Conservation (phyloP, 2,113 vertebrate species). For the Perca flavescens region DNA sequence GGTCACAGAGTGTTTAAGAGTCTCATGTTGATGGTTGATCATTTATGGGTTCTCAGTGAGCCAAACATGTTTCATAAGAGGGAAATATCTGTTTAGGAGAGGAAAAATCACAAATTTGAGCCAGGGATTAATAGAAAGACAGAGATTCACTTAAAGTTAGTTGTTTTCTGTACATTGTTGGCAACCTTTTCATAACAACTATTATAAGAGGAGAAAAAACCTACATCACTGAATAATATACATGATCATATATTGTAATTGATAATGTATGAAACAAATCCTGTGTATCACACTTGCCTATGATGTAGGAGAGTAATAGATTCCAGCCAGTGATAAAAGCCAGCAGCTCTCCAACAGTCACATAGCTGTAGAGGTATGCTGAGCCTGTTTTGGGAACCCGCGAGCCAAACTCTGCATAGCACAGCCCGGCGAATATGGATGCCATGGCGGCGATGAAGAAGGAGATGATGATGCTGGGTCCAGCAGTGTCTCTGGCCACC, state of each 20-base stretch:
- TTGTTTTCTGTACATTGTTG: not conserved
- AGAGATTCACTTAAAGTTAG: not conserved
- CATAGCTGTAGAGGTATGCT: constrained; percentile 91
- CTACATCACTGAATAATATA: not conserved
- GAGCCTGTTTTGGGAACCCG: constrained; percentile 89
- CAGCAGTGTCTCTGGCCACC: constrained; percentile 85
- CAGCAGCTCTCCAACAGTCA: constrained; percentile 89
- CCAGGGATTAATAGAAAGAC: not conserved
- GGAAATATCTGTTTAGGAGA: not conserved
- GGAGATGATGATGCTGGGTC: constrained; percentile 89
- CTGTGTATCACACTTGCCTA: constrained; percentile 78
- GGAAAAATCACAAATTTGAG: not conserved
- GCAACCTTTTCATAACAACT: not conserved
- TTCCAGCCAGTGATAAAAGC: constrained; percentile 91
- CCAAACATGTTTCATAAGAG: constrained; percentile 15
- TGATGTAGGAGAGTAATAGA: constrained; percentile 89
- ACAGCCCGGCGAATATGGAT: constrained; percentile 88
- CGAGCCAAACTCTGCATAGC: constrained; percentile 89
- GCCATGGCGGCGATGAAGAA: constrained; percentile 89
- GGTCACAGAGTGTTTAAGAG: constrained; percentile 8
- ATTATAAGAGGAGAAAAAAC: not conserved
- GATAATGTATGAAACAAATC: not conserved
- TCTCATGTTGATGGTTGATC: constrained; percentile 61
- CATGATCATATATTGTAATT: not conserved
- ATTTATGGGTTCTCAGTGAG: constrained; percentile 42